Evolutionary conservation across 2,797 vertebrate species (phyloP).

Genomic region (Spinibarbus caldwelli): DNA sequence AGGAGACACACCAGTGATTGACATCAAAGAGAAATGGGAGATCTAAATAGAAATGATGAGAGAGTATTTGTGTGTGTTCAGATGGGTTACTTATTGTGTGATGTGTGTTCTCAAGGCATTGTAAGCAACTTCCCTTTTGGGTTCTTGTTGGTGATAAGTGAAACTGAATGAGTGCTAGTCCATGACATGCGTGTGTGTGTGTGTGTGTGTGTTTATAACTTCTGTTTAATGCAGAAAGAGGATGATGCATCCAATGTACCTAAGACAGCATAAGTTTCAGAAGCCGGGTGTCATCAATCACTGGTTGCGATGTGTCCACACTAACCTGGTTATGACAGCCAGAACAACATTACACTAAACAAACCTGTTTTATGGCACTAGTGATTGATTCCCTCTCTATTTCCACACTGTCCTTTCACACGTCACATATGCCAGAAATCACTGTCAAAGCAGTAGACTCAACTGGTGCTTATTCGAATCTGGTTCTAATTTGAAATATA

Average conservation of each 20-base stretch:
- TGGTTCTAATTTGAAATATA: neutral
- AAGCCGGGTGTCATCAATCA: slow-evolving; percentile 56
- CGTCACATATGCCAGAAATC: slow-evolving; percentile 41
- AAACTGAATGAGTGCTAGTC: slow-evolving; percentile 14
- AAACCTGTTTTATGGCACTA: slow-evolving; percentile 51
- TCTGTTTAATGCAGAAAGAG: slow-evolving; percentile 12
- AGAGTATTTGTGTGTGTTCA: slow-evolving; percentile 63
- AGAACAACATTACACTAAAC: slow-evolving; percentile 60
- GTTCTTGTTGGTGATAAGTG: slow-evolving; percentile 1
- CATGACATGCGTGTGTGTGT: neutral
- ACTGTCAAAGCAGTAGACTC: slow-evolving; percentile 12
- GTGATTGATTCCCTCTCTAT: slow-evolving; percentile 62
- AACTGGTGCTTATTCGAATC: slow-evolving; percentile 10
- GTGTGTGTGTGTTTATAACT: slow-evolving; percentile 13
- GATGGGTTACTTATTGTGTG: slow-evolving; percentile 55
- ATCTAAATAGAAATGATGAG: slow-evolving; percentile 56
- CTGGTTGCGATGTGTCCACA: slow-evolving; percentile 44
- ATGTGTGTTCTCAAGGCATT: slow-evolving; percentile 49
- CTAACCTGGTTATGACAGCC: slow-evolving; percentile 61
- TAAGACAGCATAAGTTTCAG: slow-evolving; percentile 27
- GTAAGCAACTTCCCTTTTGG: slow-evolving; percentile 52
- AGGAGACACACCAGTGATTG: slow-evolving; percentile 65
- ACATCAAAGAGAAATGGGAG: slow-evolving; percentile 56
- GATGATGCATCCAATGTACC: slow-evolving; percentile 7
- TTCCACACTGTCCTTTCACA: slow-evolving; percentile 50